These are phyloP conservation scores for Clusia tigrina DNA, from an alignment of 2,888 invertebrate genomes.

Conservation along the genomic window DNA sequence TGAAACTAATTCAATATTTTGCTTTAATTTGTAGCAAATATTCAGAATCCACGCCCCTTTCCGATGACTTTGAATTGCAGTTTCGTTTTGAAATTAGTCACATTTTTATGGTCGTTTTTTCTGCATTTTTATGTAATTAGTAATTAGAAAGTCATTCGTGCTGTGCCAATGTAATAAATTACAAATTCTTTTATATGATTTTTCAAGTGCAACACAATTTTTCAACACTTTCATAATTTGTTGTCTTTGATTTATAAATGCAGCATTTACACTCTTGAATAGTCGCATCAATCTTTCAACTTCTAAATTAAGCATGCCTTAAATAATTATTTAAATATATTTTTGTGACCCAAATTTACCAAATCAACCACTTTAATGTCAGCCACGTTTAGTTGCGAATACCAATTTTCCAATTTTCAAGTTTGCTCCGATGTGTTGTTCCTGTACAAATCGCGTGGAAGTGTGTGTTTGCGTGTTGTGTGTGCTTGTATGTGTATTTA, in stretches of 20 bases:
- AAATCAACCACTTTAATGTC: not conserved
- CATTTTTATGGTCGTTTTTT: not conserved
- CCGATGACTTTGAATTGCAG: no score
- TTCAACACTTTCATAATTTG: not conserved
- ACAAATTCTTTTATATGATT: not conserved
- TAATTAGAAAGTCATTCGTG: no score
- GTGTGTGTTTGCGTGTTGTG: no score
- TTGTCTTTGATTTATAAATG: not conserved
- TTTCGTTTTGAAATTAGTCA: no score
- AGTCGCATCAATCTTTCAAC: slow-evolving; percentile 4
- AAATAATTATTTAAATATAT: not conserved
- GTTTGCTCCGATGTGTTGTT: no score
- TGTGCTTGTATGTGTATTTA: not conserved
- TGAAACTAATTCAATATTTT: not conserved
- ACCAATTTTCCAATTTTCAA: no score
- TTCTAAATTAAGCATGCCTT: not conserved
- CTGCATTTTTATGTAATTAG: not conserved
- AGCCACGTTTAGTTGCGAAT: not conserved
- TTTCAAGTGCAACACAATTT: not conserved
- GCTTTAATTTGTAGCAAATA: not conserved
- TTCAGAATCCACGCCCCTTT: no score
- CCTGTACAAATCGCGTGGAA: no score
- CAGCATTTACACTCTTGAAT: not conserved
- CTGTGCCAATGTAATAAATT: no score
- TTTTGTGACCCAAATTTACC: slow-evolving; percentile 1